Base-by-base conservation (phyloP, 1,140 invertebrate genomes). In the Pseudomyrmex concolor region DNA sequence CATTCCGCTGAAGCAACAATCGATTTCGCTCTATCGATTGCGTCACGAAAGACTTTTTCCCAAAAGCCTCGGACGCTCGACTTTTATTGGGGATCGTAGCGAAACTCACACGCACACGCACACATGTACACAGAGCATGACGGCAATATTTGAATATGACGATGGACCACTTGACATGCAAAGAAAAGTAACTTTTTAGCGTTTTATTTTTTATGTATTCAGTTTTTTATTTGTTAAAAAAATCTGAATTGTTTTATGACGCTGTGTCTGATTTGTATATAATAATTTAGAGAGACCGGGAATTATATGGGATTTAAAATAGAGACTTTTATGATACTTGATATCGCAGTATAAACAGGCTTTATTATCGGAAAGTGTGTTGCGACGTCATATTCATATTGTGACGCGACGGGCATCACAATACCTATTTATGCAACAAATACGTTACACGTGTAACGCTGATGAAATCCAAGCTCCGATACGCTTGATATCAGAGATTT, bases 11-110 rank as follows among this genome's bases (percentile, higher is more conserved):
- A 74, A 78, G 66, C 22, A 43, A 66, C 19, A 15, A 73, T 86
- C 63, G 73, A 83, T 87, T 84, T 72, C 78, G 84, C 73, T 83
- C 43, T 70, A 67, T 85, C 63, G 86, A 74, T 87, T 55, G n/a
- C 15, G 60, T 62, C 57, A 57, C 84, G 68, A 63, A 83, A 78
- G 62, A 66, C 5, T 76, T 64, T 72, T 86, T 73, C 25, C 22
- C 66, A 68, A 80, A 77, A 57, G 64, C 70, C 34, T 59, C 64
- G 34, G 59, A 71, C 3, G 12, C 8, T 80, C 59, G 43, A 5
- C 55, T 80, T 80, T 80, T 48, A 70, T 48, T 50, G 19, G 15
- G 19, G 43, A 60, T 80, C 19, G 45, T 59, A 70, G 43, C 15
- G 19, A 7, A 59, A 34, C 34, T 34, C 34, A 34, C 34, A 34